Evolutionary conservation across 2,888 invertebrate genomes (phyloP), one percentile per base, ranked within the genome.

Genomic region (Hypolimnas misippus): DNA sequence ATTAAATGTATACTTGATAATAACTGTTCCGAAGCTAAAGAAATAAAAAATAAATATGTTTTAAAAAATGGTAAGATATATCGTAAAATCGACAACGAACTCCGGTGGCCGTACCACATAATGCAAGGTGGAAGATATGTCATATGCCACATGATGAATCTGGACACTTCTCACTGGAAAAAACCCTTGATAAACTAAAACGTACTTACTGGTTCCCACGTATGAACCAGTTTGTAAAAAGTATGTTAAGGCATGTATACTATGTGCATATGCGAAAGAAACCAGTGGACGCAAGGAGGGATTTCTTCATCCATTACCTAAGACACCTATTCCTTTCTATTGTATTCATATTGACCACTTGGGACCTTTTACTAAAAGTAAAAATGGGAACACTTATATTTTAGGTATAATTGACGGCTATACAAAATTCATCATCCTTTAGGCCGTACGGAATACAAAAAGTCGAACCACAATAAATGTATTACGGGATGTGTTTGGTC

Each of bases 201-300:
- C 33, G 33, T 33, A 33, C 33, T 8, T 33, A 33, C 10, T 33
- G 33, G 33, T 33, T 33, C 33, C 33, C 33, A 33, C 33, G 62
- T 29, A 25, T 66, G 14, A 42, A 54, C 2, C 25, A 54, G 14
- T 68, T 66, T 46, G 62, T 67, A 65, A 67, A 19, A 67, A 67
- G 46, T 67, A 68, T 49, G 61, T 68, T 2, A 10, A 21, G 0
- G 49, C 66, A 33, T 68, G 68, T 44, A 14, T 68, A 14, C 42
- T 62, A 6, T 68, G 66, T 33, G 64, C 68, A 12, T 68, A 64
- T 57, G 60, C 58, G 40, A 68, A 68, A 42, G 57, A 62, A 19
- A 29, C 10, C 57, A 67, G 0, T 55, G 33, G 33, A 33, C 33
- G 33, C 33, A 33, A 33, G 33, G 33, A 33, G 33, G 12, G 33